Evolutionary conservation across 2,797 vertebrate species (phyloP).

Genomic region (Notolabrus celidotus): DNA sequence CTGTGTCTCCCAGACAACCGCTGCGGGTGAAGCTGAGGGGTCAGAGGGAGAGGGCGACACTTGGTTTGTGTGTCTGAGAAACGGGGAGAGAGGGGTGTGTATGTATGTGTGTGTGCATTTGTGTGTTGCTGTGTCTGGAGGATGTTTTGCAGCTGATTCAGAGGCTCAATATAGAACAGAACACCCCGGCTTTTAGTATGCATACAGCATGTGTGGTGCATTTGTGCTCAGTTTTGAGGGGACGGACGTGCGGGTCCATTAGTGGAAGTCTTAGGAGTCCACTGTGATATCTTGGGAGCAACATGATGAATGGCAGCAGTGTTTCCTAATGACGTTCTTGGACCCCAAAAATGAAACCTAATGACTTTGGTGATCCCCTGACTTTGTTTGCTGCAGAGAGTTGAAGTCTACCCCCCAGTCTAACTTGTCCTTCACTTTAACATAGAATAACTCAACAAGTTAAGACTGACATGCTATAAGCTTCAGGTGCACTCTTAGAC

Average conservation of each 20-base stretch:
- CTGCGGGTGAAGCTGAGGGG: slow-evolving; percentile 55
- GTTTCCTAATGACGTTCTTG: neutral
- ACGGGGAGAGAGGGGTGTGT: slow-evolving; percentile 14
- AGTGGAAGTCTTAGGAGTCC: neutral
- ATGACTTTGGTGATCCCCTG: neutral
- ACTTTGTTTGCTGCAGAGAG: neutral
- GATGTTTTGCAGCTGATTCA: slow-evolving; percentile 73
- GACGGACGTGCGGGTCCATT: neutral
- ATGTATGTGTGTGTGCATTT: slow-evolving; percentile 42
- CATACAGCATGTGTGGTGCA: slow-evolving; percentile 17
- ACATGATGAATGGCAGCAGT: neutral
- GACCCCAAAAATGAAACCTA: slow-evolving; percentile 1
- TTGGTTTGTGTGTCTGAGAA: slow-evolving; percentile 22
- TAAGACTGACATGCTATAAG: no score
- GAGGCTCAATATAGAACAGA: slow-evolving; percentile 60
- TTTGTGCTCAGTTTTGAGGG: slow-evolving; percentile 33
- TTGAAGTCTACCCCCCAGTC: no score
- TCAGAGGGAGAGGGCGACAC: slow-evolving; percentile 40
- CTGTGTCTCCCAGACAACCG: slow-evolving; percentile 67
- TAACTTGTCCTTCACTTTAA: no score
- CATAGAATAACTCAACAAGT: no score
- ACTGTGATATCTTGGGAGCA: neutral
- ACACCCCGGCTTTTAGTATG: slow-evolving; percentile 35
- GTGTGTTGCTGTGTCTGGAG: slow-evolving; percentile 45
- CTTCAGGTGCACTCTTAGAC: no score